Percentiles rank a stretch among this genome's conserved stretches.
Evolutionary conservation across 2,797 vertebrate genomes (phyloP).

Genomic region (Intellagama lesueurii): DNA sequence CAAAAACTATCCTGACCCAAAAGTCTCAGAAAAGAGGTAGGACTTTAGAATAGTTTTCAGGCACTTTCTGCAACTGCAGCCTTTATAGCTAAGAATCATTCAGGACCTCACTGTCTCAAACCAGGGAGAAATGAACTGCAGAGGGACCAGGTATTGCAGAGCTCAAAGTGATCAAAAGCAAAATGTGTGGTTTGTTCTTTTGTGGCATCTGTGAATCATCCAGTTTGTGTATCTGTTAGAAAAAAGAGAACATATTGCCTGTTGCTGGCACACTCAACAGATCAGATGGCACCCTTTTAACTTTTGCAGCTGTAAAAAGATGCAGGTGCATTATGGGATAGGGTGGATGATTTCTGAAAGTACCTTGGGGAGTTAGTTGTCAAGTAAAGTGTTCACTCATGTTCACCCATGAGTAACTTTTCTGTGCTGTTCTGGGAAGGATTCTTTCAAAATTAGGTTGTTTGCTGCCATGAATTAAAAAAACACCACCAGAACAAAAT

Average conservation of each 20-base stretch:
- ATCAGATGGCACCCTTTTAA: neutral
- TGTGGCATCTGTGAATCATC: neutral
- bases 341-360: neutral
- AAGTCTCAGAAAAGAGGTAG: no score
- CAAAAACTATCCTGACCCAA: no score
- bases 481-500: no score
- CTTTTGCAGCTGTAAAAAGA: neutral
- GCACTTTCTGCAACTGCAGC: no score
- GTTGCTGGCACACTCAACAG: neutral
- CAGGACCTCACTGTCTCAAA: no score
- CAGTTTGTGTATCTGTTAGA: neutral
- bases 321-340: neutral
- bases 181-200: neutral
- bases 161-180: neutral
- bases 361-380: neutral
- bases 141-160: no score
- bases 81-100: no score
- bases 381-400: neutral
- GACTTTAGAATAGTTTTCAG: no score
- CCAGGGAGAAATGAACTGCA: no score
- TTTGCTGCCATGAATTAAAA: neutral
- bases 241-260: neutral
- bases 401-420: neutral
- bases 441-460: slow-evolving; percentile 18
- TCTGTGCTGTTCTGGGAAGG: neutral